Conservation (phyloP, 2,797 vertebrate genomes). For the Lophotriccus pileatus region DNA sequence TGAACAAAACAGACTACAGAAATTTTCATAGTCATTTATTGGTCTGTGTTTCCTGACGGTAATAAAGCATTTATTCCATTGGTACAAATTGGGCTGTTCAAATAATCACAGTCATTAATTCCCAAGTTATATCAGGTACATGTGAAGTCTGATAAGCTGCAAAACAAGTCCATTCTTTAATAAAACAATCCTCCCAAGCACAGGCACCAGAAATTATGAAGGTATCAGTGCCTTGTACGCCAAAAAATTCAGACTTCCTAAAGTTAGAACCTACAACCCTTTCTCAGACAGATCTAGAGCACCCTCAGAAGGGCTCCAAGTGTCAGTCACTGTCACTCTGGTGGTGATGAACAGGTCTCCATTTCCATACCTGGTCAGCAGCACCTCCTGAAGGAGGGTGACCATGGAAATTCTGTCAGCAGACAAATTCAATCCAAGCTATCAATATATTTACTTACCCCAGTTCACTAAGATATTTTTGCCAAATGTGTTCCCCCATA, state of each 20-base stretch:
- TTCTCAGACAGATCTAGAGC: not conserved
- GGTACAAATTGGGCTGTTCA: not conserved
- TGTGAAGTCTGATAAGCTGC: not conserved
- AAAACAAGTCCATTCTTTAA: not conserved
- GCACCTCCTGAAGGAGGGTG: not conserved
- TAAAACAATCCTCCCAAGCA: not conserved
- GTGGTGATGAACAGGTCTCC: not conserved
- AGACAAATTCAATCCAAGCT: not conserved
- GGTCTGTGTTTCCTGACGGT: not conserved
- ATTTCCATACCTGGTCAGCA: not conserved
- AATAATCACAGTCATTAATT: not conserved
- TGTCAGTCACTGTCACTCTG: not conserved
- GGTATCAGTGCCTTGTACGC: not conserved
- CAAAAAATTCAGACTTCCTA: not conserved
- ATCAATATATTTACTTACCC: not conserved
- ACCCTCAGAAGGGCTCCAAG: not conserved
- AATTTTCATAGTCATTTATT: not conserved
- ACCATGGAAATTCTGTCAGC: not conserved
- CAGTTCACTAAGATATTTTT: not conserved
- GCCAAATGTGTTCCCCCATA: not conserved
- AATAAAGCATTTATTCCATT: not conserved
- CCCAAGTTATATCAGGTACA: not conserved
- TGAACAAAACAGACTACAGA: not conserved
- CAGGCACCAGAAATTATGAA: not conserved
- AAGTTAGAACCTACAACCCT: not conserved